phyloP scores from a whole-genome alignment of 2,797 vertebrate genomes.

The Champsocephalus esox region DNA sequence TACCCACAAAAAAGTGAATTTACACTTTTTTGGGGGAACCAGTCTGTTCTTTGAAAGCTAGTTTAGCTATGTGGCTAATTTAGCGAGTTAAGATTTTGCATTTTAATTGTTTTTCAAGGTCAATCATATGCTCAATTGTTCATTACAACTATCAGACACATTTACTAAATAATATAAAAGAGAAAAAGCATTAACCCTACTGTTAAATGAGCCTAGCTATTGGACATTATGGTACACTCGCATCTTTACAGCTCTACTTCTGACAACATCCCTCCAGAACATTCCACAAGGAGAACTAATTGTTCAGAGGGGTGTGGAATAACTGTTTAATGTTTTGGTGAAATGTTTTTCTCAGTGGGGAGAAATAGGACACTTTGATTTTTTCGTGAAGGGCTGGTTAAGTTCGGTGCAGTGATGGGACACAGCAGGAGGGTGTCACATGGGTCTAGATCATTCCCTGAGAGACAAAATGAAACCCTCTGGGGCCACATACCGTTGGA shows the following conservation, averaged over 20 bases:
- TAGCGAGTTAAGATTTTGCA: no score
- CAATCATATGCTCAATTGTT: no score
- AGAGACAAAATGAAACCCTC: conserved; percentile 53
- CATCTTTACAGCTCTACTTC: not conserved
- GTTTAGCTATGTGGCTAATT: not conserved
- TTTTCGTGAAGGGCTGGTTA: conserved; percentile 38
- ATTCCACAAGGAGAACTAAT: conserved; percentile 46
- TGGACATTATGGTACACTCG: not conserved
- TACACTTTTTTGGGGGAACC: no score
- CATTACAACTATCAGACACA: no score
- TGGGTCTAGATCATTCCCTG: conserved; percentile 26
- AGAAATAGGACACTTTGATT: conserved; percentile 57
- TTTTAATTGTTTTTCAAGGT: no score
- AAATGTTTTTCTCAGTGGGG: conserved; percentile 64
- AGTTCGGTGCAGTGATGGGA: conserved; percentile 42
- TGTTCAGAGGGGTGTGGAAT: conserved; percentile 54
- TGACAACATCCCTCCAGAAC: conserved; percentile 29
- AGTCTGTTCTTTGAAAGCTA: not conserved
- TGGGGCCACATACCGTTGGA: conserved; percentile 63
- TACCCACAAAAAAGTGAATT: no score
- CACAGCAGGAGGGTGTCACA: conserved; percentile 54
- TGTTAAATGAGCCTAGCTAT: not conserved
- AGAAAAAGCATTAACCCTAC: not conserved
- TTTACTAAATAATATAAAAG: no score
- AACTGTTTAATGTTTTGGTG: conserved; percentile 57